Conservation (phyloP, 1,140 invertebrate genomes). For the Drosophila yakuba region DNA sequence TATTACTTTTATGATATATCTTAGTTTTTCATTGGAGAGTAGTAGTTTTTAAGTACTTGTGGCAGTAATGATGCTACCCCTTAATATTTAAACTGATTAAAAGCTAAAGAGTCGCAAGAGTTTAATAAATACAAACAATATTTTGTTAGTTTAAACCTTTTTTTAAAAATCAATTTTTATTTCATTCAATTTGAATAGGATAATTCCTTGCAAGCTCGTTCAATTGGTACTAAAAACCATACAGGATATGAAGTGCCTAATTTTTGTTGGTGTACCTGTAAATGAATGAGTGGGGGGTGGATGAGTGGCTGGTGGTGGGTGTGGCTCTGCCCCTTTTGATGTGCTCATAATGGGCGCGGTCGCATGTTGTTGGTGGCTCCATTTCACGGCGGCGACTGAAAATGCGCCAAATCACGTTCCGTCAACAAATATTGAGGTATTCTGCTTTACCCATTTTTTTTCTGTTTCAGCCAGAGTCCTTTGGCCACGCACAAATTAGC, state of each 20-base stretch:
- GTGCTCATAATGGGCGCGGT: constrained; percentile 53
- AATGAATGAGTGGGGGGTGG: constrained; percentile 2
- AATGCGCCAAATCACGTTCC: constrained; percentile 83
- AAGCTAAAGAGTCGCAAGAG: no score
- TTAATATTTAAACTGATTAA: no score
- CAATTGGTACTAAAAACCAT: no score
- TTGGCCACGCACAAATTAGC: constrained; percentile 78
- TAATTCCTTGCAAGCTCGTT: no score
- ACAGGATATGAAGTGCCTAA: neutral
- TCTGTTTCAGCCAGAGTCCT: constrained; percentile 1
- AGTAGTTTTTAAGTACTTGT: no score
- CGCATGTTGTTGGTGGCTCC: constrained; percentile 21
- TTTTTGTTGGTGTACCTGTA: constrained; percentile 16
- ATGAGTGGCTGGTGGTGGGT: constrained; percentile 15
- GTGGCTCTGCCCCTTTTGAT: constrained; percentile 11
- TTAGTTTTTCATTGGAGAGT: no score
- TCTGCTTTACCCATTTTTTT: constrained; percentile 68
- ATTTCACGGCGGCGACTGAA: constrained; percentile 19
- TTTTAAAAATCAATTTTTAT: no score
- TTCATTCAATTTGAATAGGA: no score
- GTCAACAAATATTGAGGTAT: constrained; percentile 84
- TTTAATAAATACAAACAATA: no score
- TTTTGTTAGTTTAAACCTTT: no score
- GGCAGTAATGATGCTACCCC: no score
- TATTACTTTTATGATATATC: no score